Percentiles rank a stretch among this genome's conserved stretches.
Evolutionary conservation across 2,888 invertebrate species (phyloP).

Genomic region (Nomada fabriciana): DNA sequence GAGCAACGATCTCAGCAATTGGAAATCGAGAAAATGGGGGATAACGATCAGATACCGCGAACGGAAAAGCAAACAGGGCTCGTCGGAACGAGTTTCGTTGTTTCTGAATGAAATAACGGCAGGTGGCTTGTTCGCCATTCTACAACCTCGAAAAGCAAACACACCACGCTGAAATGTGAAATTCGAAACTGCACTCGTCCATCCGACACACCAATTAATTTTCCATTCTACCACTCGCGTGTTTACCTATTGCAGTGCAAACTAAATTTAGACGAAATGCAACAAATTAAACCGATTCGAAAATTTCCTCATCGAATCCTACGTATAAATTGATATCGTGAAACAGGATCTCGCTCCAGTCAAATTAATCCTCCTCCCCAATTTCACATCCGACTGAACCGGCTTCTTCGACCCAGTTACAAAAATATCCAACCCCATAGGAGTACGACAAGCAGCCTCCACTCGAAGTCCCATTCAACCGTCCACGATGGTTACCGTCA

Average conservation of each 20-base stretch:
- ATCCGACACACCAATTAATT: no score
- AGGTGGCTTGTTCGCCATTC: neutral
- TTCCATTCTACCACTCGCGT: no score
- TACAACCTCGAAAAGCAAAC: neutral
- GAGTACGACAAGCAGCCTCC: neutral
- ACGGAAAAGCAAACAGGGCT: constrained; percentile 45
- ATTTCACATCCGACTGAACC: constrained; percentile 12
- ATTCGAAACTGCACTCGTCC: no score
- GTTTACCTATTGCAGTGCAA: no score
- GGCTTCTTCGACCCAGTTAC: constrained; percentile 10
- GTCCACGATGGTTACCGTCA: constrained; percentile 42
- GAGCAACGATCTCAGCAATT: constrained; percentile 57
- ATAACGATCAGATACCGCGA: constrained; percentile 54
- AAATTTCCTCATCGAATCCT: neutral
- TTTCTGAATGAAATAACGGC: constrained; percentile 37
- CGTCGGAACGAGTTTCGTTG: constrained; percentile 44
- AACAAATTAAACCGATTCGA: neutral
- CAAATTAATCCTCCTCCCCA: constrained; percentile 17
- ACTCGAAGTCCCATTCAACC: constrained; percentile 27
- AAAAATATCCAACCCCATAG: constrained; percentile 4
- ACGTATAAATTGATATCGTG: neutral
- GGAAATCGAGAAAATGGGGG: constrained; percentile 59
- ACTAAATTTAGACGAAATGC: neutral
- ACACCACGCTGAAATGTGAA: neutral
- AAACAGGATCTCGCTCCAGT: neutral